phyloP scores from a whole-genome alignment of 2,888 invertebrate species.

The Melolontha melolontha region DNA sequence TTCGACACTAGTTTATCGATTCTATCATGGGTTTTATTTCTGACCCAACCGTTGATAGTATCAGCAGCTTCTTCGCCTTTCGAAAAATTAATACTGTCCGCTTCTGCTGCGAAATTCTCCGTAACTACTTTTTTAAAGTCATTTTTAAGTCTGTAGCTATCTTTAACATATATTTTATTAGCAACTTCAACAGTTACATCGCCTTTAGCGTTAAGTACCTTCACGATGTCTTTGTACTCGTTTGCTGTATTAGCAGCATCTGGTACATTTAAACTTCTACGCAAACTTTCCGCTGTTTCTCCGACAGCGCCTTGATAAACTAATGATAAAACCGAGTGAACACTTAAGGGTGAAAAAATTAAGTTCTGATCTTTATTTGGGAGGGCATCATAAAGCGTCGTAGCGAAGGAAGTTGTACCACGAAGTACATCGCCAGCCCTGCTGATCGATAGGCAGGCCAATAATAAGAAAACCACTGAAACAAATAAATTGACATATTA shows the following conservation, averaged over 20 bases:
- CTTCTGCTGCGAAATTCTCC: slow-evolving; percentile 73
- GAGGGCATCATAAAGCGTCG: slow-evolving; percentile 1
- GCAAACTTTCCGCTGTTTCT: neutral
- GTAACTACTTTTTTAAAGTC: slow-evolving; percentile 70
- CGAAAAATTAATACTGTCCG: slow-evolving; percentile 74
- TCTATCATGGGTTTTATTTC: slow-evolving; percentile 81
- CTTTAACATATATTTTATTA: slow-evolving; percentile 67
- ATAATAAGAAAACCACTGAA: no score
- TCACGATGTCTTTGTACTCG: slow-evolving; percentile 1
- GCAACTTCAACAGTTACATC: slow-evolving; percentile 2
- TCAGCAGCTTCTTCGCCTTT: slow-evolving; percentile 66
- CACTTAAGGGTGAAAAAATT: slow-evolving; percentile 9
- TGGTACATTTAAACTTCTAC: neutral
- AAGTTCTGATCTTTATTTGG: neutral
- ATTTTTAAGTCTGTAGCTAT: slow-evolving; percentile 67
- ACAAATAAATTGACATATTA: no score
- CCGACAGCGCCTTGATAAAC: slow-evolving; percentile 6
- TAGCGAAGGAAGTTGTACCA: neutral
- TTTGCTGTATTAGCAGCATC: neutral
- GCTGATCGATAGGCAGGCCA: no score
- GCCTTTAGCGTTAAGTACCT: neutral
- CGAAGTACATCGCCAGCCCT: no score
- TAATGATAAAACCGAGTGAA: slow-evolving; percentile 7
- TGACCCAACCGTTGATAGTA: slow-evolving; percentile 85
- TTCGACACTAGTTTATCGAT: slow-evolving; percentile 82